phyloP scores from a whole-genome alignment of 1,140 invertebrate genomes.

The Drosophila littoralis region DNA sequence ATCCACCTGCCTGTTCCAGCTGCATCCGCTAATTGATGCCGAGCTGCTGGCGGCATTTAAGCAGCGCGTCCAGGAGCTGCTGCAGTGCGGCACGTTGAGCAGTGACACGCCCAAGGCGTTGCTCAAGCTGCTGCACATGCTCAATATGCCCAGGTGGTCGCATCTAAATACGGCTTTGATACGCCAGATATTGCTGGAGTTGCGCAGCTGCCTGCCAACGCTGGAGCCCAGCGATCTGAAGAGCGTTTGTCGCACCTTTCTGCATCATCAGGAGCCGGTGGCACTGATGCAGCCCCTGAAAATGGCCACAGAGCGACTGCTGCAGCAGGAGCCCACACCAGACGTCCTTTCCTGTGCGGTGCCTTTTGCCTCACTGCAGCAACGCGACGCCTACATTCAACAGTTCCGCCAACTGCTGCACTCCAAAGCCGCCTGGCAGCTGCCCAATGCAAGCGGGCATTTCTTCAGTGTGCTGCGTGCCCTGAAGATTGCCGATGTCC shows the following conservation, averaged over 20 bases:
- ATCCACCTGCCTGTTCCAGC: slow-evolving; percentile 72
- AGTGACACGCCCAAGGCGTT: slow-evolving; percentile 52
- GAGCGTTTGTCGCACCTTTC: slow-evolving; percentile 58
- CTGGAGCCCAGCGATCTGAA: slow-evolving; percentile 61
- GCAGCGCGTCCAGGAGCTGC: slow-evolving; percentile 36
- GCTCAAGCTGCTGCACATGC: slow-evolving; percentile 72
- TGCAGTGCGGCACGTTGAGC: slow-evolving; percentile 43
- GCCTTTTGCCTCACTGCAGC: slow-evolving; percentile 74
- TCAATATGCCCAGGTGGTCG: slow-evolving; percentile 73
- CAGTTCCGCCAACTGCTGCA: slow-evolving; percentile 72
- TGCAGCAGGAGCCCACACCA: slow-evolving; percentile 34
- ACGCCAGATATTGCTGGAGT: slow-evolving; percentile 47
- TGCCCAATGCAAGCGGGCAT: slow-evolving; percentile 48
- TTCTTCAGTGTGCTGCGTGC: slow-evolving; percentile 84
- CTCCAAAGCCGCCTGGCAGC: slow-evolving; percentile 45
- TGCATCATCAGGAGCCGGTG: slow-evolving; percentile 78
- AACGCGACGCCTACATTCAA: slow-evolving; percentile 70
- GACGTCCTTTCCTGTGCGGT: slow-evolving; percentile 68
- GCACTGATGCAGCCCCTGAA: slow-evolving; percentile 48
- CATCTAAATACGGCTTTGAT: slow-evolving; percentile 61
- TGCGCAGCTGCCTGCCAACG: slow-evolving; percentile 36
- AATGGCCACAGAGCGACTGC: slow-evolving; percentile 46
- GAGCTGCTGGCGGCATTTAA: slow-evolving; percentile 63
- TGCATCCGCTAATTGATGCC: slow-evolving; percentile 58
- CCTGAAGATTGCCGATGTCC: slow-evolving; percentile 84